These are phyloP conservation scores for Neoarius graeffei DNA, from an alignment of 2,113 vertebrate genomes.

Conservation along the genomic window DNA sequence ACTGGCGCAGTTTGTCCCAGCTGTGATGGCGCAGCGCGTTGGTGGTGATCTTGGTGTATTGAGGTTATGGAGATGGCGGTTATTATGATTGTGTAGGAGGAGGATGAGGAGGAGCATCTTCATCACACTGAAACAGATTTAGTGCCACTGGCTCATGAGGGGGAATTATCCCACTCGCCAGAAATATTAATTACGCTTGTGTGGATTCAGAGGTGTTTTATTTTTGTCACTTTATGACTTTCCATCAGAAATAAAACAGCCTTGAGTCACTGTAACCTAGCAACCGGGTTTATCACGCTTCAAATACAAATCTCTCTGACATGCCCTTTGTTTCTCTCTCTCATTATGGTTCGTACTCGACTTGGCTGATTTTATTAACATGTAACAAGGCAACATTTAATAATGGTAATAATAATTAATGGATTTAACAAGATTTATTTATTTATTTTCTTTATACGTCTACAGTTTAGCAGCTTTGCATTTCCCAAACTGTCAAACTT, in stretches of 20 bases:
- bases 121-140: neutral
- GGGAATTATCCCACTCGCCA: neutral
- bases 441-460: too few relatives aligned
- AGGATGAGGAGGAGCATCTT: neutral
- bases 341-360: neutral
- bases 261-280: constrained; percentile 6
- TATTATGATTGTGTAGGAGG: neutral
- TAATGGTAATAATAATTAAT: neutral
- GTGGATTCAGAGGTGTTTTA: neutral
- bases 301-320: neutral
- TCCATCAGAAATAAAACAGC: neutral
- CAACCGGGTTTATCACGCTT: neutral
- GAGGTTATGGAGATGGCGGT: neutral
- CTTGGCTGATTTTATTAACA: neutral
- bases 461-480: too few relatives aligned
- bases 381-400: neutral
- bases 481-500: neutral
- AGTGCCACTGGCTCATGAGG: neutral
- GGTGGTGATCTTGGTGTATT: neutral
- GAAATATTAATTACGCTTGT: neutral
- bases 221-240: neutral
- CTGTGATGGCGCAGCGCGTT: neutral
- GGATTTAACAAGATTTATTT: neutral
- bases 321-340: neutral
- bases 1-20: neutral